These are phyloP conservation scores for Alouatta palliata DNA, from an alignment of 2,113 vertebrate genomes.

Conservation along the genomic window DNA sequence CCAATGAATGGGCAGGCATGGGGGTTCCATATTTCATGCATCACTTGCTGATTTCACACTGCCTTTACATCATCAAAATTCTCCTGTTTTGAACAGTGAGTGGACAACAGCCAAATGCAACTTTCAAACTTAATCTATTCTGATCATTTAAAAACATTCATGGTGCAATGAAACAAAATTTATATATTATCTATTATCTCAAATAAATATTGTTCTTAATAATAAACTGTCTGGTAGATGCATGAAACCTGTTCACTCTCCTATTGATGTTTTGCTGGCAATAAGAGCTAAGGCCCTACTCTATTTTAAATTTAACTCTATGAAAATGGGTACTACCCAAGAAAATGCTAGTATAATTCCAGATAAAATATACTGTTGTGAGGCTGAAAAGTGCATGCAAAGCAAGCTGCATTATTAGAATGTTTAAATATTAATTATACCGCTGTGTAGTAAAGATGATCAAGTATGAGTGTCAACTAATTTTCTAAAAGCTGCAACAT, in stretches of 20 bases:
- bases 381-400: conserved; percentile 97
- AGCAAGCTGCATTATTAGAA: conserved; percentile 99
- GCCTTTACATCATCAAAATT: conserved; percentile 68
- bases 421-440: conserved; percentile 99
- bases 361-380: conserved; percentile 98
- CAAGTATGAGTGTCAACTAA: conserved; percentile 95
- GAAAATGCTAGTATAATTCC: conserved; percentile 86
- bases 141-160: conserved; percentile 71
- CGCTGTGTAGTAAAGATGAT: conserved; percentile 99
- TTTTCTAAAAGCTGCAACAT: conserved; percentile 90
- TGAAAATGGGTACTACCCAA: conserved; percentile 82
- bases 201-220: conserved; percentile 77
- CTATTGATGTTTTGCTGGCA: conserved; percentile 77
- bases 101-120: conserved; percentile 46
- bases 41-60: conserved; percentile 66
- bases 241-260: conserved; percentile 72
- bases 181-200: conserved; percentile 76
- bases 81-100: conserved; percentile 69
- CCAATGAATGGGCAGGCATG: conserved; percentile 48
- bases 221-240: conserved; percentile 72
- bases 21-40: conserved; percentile 62
- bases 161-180: conserved; percentile 69
- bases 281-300: conserved; percentile 73
- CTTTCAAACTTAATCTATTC: conserved; percentile 65
- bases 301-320: conserved; percentile 83